Percentiles rank a stretch among this genome's conserved stretches.
These are phyloP conservation scores for Drosophila diplacantha DNA, from an alignment of 2,888 invertebrate species.

Conservation along the genomic window DNA sequence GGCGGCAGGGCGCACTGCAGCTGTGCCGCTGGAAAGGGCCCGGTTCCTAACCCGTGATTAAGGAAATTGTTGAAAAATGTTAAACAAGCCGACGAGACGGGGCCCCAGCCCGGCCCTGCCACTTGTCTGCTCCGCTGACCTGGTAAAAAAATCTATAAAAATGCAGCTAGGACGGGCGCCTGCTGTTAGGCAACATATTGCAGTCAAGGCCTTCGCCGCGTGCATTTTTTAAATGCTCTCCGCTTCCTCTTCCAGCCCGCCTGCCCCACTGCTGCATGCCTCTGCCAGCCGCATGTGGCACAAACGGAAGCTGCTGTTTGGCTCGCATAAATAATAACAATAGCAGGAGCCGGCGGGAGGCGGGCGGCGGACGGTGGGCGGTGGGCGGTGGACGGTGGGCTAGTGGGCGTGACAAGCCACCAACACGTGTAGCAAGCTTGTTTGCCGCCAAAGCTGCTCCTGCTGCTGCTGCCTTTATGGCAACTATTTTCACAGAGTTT, in stretches of 20 bases:
- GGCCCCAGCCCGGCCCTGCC: slow-evolving; percentile 18
- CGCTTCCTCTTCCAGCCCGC: slow-evolving; percentile 55
- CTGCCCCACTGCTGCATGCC: slow-evolving; percentile 35
- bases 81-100: slow-evolving; percentile 56
- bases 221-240: slow-evolving; percentile 68
- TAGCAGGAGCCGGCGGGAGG: slow-evolving; percentile 27
- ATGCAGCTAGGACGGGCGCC: slow-evolving; percentile 45
- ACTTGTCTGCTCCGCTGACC: slow-evolving; percentile 54
- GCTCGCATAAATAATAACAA: slow-evolving; percentile 73
- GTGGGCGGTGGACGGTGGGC: slow-evolving; percentile 1
- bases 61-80: slow-evolving; percentile 72
- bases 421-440: slow-evolving; percentile 63
- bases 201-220: slow-evolving; percentile 72
- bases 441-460: slow-evolving; percentile 11
- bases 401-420: slow-evolving; percentile 50
- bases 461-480: slow-evolving; percentile 47
- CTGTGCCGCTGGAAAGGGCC: slow-evolving; percentile 13
- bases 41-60: slow-evolving; percentile 63
- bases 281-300: slow-evolving; percentile 68
- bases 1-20: slow-evolving; percentile 40
- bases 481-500: slow-evolving; percentile 66
- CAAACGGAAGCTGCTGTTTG: slow-evolving; percentile 72
- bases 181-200: slow-evolving; percentile 69
- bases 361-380: not conserved
- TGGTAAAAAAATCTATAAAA: slow-evolving; percentile 68